phyloP scores from a whole-genome alignment of 1,140 invertebrate species.

The Proales similis region DNA sequence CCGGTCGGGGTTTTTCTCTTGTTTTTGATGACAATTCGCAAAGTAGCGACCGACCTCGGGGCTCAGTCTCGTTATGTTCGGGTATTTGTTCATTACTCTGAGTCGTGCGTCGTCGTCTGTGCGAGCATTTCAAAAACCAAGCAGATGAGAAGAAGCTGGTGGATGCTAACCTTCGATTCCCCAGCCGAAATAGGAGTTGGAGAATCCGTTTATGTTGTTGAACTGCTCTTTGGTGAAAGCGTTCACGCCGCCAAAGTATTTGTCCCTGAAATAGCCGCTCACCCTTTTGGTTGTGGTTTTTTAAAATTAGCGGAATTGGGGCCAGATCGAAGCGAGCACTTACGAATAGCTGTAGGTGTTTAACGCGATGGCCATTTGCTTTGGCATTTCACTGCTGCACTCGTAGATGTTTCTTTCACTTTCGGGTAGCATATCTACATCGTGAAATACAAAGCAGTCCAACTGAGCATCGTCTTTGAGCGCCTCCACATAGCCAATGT shows the following conservation, averaged over 20 bases:
- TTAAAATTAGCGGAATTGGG: neutral
- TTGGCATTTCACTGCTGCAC: neutral
- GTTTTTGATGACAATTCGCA: conserved; percentile 30
- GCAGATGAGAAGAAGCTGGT: neutral
- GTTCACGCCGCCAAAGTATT: conserved; percentile 38
- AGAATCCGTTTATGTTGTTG: conserved; percentile 37
- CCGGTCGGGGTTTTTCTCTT: conserved; percentile 20
- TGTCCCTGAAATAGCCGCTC: conserved; percentile 32
- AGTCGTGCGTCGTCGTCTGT: conserved; percentile 15
- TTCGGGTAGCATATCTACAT: conserved; percentile 37
- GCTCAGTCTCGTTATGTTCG: neutral
- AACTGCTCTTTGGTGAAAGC: conserved; percentile 36
- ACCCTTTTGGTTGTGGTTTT: neutral
- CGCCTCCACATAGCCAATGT: conserved; percentile 81
- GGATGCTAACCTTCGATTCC: conserved; percentile 7
- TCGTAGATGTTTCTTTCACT: conserved; percentile 11
- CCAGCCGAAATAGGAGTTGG: conserved; percentile 39
- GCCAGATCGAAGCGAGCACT: too few relatives aligned
- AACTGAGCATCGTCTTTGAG: conserved; percentile 60
- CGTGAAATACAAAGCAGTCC: conserved; percentile 34
- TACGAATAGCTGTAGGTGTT: conserved; percentile 27
- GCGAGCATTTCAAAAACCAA: neutral
- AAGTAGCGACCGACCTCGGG: conserved; percentile 6
- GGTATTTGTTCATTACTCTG: conserved; percentile 6
- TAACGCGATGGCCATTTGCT: conserved; percentile 25